Base-by-base conservation (phyloP, 2,113 vertebrate species). In the Oncorhynchus clarkii region DNA sequence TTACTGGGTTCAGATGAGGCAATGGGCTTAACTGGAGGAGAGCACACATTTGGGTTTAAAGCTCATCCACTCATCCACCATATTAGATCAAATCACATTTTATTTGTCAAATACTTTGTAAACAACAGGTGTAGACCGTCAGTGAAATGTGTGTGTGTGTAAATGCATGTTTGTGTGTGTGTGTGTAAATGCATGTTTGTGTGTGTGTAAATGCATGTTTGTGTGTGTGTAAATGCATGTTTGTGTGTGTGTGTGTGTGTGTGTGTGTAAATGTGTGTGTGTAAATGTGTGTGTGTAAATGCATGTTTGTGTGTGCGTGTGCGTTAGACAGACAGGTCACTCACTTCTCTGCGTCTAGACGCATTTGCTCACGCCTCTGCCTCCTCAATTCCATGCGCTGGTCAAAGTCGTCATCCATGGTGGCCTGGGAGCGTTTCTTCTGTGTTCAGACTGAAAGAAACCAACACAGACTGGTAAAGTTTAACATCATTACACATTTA, bases 341-440 rank as follows among this genome's bases (percentile, higher is more conserved):
- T 95, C 92, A 99, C 97, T 92, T 97, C 78, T 98, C 96, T 27
- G 93, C 84, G 71, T 98, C 97, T 5, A 92, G 86, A 34, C 96
- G 95, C 95, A 97, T 98, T 92, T 98, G 97, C 87, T 99, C 97
- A 13, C 97, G 94, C 91, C 97, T 97, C 90, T 97, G 96, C 90
- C 97, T 98, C 90, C 97, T 95, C 76, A 95, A 94, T 67, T 99
- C 97, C 92, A 96, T 94, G 85, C 97, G 97, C 82, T 93, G 96
- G 80, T 99, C 97, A 91, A 98, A 96, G 87, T 99, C 91, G 14
- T 94, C 96, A 54, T 99, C 98, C 98, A 99, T 99, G 89, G 70
- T 90, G 82, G 59, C 66, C 79, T 67, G 62, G 59, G 45, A 72
- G 77, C 80, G 79, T 64, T 81, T 80, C 14, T 78, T 67, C 78